Evolutionary conservation across 92 coral and sea anemone species (phyloP).

Genomic region (Ricordea florida): DNA sequence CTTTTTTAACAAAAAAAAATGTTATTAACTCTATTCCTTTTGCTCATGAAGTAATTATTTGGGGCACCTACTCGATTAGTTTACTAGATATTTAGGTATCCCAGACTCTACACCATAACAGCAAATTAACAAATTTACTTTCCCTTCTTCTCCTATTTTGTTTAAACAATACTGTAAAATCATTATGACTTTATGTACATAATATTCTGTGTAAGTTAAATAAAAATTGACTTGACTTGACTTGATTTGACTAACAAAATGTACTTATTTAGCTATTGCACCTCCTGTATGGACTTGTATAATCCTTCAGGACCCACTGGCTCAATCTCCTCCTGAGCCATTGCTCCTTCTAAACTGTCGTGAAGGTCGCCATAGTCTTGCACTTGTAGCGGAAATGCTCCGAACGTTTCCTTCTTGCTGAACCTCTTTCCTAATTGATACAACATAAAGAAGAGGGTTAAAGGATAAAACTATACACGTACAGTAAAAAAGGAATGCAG

Average conservation of each 20-base stretch:
- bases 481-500: background rate
- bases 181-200: no score
- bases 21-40: no score
- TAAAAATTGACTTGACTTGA: background rate
- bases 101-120: no score
- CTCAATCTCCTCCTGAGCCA: conserved; percentile 86
- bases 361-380: conserved; percentile 77
- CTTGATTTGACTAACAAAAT: background rate
- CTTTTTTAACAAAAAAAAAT: no score
- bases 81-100: no score
- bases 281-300: conserved; percentile 87
- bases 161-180: no score
- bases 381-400: conserved; percentile 87
- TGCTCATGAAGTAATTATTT: no score
- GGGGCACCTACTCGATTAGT: no score
- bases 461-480: background rate
- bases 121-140: no score
- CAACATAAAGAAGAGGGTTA: background rate
- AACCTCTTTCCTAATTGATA: conserved; percentile 64
- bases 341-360: conserved; percentile 90
- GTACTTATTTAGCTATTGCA: background rate
- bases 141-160: no score
- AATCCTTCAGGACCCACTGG: conserved; percentile 52
- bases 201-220: no score
- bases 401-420: conserved; percentile 85